A percentile compares a stretch with the other conserved stretches of the same genome.
Evolutionary conservation across 2,113 vertebrate genomes (phyloP).

Genomic region (Sminthopsis crassicaudata): DNA sequence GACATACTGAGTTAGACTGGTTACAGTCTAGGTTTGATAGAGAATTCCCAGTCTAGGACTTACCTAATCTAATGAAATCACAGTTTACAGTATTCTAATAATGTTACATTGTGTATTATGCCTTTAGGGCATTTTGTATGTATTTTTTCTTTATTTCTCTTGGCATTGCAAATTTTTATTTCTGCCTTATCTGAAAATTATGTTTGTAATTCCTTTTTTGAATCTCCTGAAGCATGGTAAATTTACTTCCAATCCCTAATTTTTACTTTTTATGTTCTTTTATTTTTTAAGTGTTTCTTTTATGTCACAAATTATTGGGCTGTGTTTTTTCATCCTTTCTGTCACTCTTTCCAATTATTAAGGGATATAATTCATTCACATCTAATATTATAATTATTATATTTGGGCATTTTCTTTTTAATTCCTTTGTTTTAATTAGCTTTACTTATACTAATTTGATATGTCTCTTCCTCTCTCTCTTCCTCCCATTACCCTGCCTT

Average conservation of each 20-base stretch:
- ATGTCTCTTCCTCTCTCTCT: not conserved
- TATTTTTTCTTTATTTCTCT: not conserved
- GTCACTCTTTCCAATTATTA: not conserved
- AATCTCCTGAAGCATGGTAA: not conserved
- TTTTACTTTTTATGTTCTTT: not conserved
- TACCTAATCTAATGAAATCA: not conserved
- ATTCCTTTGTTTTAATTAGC: not conserved
- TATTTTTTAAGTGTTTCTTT: not conserved
- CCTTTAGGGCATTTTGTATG: not conserved
- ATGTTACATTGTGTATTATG: not conserved
- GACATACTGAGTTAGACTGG: not conserved
- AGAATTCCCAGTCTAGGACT: not conserved
- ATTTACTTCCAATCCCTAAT: not conserved
- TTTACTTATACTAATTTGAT: not conserved
- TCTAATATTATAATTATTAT: not conserved
- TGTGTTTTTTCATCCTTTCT: not conserved
- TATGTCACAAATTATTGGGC: not conserved
- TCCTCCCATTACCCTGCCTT: not conserved
- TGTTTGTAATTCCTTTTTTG: not conserved
- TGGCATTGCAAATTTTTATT: not conserved
- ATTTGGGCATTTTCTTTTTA: not conserved
- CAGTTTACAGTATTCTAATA: not conserved
- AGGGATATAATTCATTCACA: not conserved
- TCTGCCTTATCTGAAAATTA: conserved; percentile 42
- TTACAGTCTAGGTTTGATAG: not conserved